phyloP scores from a whole-genome alignment of 2,113 vertebrate species.

The Thamnaconus septentrionalis region DNA sequence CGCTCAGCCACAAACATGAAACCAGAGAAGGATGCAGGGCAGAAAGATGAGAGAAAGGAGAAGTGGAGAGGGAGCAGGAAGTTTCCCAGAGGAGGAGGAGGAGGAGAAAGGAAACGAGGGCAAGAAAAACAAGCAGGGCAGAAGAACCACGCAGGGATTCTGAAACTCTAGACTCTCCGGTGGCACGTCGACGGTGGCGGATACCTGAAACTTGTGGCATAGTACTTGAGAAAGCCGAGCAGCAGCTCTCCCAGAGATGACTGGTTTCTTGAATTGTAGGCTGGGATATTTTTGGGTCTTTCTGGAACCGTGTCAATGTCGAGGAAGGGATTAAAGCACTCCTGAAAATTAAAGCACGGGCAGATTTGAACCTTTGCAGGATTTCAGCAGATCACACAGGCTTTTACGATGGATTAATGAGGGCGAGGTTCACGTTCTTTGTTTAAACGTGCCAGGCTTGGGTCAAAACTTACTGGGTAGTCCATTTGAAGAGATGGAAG shows the following conservation, averaged over 20 bases:
- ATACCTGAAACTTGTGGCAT: slow-evolving; percentile 92
- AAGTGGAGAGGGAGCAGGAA: slow-evolving; percentile 9
- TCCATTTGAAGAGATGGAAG: slow-evolving; percentile 92
- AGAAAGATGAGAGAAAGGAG: slow-evolving; percentile 28
- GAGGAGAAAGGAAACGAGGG: slow-evolving; percentile 9
- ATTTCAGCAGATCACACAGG: background rate
- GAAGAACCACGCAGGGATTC: background rate
- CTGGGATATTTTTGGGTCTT: slow-evolving; percentile 79
- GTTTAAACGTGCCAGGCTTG: background rate
- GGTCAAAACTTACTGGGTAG: slow-evolving; percentile 86
- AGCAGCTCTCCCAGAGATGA: slow-evolving; percentile 89
- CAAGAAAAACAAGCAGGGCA: slow-evolving; percentile 9
- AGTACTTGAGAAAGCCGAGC: slow-evolving; percentile 93
- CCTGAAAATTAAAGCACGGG: slow-evolving; percentile 72
- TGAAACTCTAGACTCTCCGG: slow-evolving; percentile 14
- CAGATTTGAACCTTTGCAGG: background rate
- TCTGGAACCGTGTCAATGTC: slow-evolving; percentile 87
- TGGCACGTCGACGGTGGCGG: slow-evolving; percentile 48
- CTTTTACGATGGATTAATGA: background rate
- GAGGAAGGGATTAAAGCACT: slow-evolving; percentile 85
- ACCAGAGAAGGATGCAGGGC: slow-evolving; percentile 56
- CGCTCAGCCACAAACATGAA: slow-evolving; percentile 73
- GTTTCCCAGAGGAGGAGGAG: slow-evolving; percentile 19
- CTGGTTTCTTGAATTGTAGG: slow-evolving; percentile 85
- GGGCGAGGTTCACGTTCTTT: background rate